Conservation (phyloP, 2,113 vertebrate genomes). For the Oryctolagus cuniculus region DNA sequence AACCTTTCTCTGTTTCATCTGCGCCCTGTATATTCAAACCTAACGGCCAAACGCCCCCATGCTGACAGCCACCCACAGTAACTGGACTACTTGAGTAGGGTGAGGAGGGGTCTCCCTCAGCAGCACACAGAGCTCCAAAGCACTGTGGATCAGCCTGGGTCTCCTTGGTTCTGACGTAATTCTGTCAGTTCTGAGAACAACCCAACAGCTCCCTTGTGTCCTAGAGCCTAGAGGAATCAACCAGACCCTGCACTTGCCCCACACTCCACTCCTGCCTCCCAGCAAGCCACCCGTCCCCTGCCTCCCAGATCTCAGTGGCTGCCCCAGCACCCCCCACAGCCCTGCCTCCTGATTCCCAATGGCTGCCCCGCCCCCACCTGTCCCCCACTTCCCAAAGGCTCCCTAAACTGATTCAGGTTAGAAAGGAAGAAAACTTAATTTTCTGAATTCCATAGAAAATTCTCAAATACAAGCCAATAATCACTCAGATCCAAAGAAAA, state of each 20-base stretch:
- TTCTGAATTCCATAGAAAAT: slow-evolving; percentile 32
- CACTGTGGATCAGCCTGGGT: neutral
- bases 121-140: neutral
- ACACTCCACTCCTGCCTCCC: neutral
- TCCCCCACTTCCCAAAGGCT: neutral
- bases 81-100: neutral
- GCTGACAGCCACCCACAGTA: neutral
- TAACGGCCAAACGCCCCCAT: too few relatives aligned
- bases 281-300: too few relatives aligned
- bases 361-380: too few relatives aligned
- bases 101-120: accelerated
- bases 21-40: neutral
- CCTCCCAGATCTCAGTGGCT: neutral
- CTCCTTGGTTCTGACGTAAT: neutral
- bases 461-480: slow-evolving; percentile 9
- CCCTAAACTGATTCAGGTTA: neutral
- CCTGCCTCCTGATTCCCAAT: neutral
- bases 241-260: neutral
- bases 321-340: too few relatives aligned
- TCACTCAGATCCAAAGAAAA: slow-evolving; percentile 36
- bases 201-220: neutral
- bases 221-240: neutral
- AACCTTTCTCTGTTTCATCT: slow-evolving; percentile 4
- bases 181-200: neutral
- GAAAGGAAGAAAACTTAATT: neutral